Percentiles rank a stretch among this genome's conserved stretches.
Conservation (phyloP, 2,113 vertebrate species). For the Dipodomys merriami region DNA sequence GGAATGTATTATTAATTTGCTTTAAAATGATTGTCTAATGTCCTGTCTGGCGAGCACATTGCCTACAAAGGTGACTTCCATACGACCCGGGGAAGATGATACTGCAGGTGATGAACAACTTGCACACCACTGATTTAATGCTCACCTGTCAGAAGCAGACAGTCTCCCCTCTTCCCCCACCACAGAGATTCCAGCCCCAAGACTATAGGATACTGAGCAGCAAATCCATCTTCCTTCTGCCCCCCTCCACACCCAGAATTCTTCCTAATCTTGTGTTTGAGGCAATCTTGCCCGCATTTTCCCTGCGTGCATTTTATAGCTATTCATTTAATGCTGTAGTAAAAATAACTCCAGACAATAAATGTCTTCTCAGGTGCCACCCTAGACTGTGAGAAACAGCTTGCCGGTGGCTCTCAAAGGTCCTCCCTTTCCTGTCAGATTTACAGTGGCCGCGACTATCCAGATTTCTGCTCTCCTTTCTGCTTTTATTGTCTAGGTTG, state of each 20-base stretch:
- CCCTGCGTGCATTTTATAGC: constrained; percentile 71
- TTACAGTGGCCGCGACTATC: neutral
- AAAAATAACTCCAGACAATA: constrained; percentile 72
- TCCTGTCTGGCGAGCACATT: constrained; percentile 37
- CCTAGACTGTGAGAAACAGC: constrained; percentile 76
- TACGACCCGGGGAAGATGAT: neutral
- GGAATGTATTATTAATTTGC: neutral
- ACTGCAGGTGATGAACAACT: neutral
- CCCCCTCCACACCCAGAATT: constrained; percentile 5
- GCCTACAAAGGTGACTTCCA: neutral
- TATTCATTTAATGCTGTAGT: constrained; percentile 74
- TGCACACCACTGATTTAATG: neutral
- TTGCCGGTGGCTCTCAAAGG: constrained; percentile 59
- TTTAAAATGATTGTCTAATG: constrained; percentile 15
- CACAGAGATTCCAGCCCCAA: neutral
- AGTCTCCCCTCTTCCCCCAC: too few species aligned
- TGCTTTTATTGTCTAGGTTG: neutral
- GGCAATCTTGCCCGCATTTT: neutral
- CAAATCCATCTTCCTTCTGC: neutral
- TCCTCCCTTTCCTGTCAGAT: constrained; percentile 15
- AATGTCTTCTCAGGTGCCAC: constrained; percentile 72
- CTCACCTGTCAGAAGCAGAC: neutral
- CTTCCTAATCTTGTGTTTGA: constrained; percentile 62
- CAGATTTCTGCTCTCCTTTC: neutral
- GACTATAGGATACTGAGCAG: neutral